These are phyloP conservation scores for Alviniconcha marisindica DNA, from an alignment of 1,140 invertebrate genomes.

Conservation along the genomic window DNA sequence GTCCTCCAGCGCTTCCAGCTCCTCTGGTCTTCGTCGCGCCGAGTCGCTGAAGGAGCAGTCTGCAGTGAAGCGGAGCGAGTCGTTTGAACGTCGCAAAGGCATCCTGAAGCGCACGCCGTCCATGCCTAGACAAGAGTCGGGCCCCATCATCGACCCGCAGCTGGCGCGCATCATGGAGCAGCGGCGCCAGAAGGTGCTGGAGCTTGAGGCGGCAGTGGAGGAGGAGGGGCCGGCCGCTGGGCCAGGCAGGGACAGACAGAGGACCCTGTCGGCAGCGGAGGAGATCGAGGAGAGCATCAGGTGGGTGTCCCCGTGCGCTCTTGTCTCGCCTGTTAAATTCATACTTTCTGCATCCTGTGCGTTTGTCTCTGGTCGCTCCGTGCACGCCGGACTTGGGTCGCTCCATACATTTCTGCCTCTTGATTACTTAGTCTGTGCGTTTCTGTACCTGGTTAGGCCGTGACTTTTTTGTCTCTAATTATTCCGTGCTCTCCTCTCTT, in stretches of 20 bases:
- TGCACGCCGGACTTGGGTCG: too few species aligned
- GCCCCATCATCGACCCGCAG: constrained; percentile 47
- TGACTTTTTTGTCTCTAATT: too few species aligned
- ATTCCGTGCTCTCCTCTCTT: too few species aligned
- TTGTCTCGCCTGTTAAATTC: not conserved
- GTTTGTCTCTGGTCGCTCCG: too few species aligned
- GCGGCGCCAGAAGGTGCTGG: constrained; percentile 40
- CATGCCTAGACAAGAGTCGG: constrained; percentile 28
- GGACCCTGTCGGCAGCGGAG: constrained; percentile 43
- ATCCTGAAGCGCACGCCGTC: constrained; percentile 57
- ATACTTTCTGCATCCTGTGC: too few species aligned
- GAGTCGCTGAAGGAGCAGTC: constrained; percentile 21
- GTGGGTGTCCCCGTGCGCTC: constrained; percentile 32
- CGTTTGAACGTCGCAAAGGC: constrained; percentile 42
- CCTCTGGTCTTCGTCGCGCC: not conserved
- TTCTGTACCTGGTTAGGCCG: too few species aligned
- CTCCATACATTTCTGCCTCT: too few species aligned
- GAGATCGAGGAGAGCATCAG: constrained; percentile 50
- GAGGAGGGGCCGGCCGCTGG: not conserved
- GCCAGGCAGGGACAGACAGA: not conserved
- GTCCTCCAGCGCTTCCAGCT: not conserved
- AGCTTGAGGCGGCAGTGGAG: constrained; percentile 22
- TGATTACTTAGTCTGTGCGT: too few species aligned
- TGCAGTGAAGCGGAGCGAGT: constrained; percentile 27
- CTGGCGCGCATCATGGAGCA: constrained; percentile 51